phyloP scores from a whole-genome alignment of 2,797 vertebrate species.

The Artibeus lituratus region DNA sequence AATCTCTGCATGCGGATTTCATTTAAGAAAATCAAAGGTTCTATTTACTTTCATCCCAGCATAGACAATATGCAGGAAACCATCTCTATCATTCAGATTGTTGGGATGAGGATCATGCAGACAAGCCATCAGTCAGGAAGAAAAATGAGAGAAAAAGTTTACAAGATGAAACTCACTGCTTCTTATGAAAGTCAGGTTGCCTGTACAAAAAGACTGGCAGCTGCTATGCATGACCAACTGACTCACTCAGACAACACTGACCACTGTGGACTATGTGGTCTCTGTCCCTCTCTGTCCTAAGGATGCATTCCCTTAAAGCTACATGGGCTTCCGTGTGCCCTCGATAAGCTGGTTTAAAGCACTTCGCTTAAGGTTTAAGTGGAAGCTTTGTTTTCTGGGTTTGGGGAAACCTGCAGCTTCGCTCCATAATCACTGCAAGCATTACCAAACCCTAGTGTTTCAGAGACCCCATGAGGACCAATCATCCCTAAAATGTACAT shows the following conservation, averaged over 20 bases:
- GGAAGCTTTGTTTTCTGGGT: constrained; percentile 61
- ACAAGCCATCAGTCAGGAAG: background rate
- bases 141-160: background rate
- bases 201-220: background rate
- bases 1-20: background rate
- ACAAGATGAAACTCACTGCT: background rate
- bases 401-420: constrained; percentile 66
- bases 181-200: background rate
- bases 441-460: constrained; percentile 67
- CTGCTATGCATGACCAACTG: background rate
- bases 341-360: constrained; percentile 50
- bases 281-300: constrained; percentile 40
- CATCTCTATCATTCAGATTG: background rate
- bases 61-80: background rate
- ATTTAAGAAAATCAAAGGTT: background rate
- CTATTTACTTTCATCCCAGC: background rate
- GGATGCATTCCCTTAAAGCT: constrained; percentile 50
- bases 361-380: constrained; percentile 68
- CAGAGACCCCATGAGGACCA: constrained; percentile 63
- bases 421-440: constrained; percentile 46
- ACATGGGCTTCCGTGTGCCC: constrained; percentile 37
- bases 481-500: constrained; percentile 59
- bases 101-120: background rate
- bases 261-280: constrained; percentile 54
- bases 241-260: constrained; percentile 16